These are phyloP conservation scores for Sebastolobus alascanus DNA, from an alignment of 2,797 vertebrate species.

Conservation along the genomic window DNA sequence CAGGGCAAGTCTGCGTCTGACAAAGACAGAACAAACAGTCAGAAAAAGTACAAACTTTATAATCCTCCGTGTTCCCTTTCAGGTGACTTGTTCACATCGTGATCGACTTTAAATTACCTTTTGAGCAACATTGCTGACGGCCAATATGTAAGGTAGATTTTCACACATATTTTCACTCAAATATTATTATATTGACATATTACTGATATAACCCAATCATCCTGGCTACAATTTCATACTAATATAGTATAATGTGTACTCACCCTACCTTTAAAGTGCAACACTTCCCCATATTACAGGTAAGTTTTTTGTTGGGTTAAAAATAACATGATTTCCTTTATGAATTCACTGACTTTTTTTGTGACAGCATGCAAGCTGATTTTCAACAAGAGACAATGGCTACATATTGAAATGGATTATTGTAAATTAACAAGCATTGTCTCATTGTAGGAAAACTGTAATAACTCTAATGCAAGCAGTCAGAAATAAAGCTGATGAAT, in stretches of 20 bases:
- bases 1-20: not conserved
- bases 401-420: no score
- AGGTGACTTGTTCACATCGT: not conserved
- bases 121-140: not conserved
- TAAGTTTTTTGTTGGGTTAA: not conserved
- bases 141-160: not conserved
- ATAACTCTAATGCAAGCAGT: not conserved
- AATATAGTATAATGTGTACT: fast-evolving
- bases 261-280: not conserved
- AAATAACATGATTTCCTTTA: not conserved
- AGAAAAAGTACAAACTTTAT: not conserved
- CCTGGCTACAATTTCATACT: not conserved
- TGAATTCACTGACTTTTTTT: not conserved
- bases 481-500: not conserved
- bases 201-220: not conserved
- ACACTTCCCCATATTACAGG: not conserved
- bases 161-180: not conserved
- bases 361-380: not conserved
- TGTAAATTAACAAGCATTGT: not conserved
- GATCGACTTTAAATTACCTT: not conserved
- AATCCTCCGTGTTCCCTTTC: not conserved
- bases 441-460: not conserved
- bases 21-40: constrained; percentile 17
- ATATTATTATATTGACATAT: not conserved
- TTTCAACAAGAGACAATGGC: constrained; percentile 2